These are phyloP conservation scores for Eurystomus gularis DNA, from an alignment of 2,113 vertebrate genomes.

Conservation along the genomic window DNA sequence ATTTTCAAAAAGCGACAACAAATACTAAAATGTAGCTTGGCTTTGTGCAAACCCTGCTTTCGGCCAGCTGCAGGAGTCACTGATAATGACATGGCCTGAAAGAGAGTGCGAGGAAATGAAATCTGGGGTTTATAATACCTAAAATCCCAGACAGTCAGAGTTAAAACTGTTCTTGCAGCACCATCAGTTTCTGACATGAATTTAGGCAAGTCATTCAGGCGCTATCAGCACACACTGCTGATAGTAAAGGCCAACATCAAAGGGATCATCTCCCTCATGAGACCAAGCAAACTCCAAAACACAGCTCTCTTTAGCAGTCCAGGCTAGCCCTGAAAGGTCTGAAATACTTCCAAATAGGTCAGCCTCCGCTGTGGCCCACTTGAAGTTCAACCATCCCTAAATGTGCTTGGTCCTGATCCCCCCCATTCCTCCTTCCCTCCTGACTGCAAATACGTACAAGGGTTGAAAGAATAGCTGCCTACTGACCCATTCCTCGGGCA, in stretches of 20 bases:
- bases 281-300: not conserved
- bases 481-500: not conserved
- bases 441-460: not conserved
- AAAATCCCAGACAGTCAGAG: not conserved
- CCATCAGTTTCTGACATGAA: not conserved
- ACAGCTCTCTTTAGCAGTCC: not conserved
- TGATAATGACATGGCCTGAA: not conserved
- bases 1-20: slow-evolving; percentile 10
- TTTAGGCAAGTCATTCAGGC: not conserved
- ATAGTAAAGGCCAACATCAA: not conserved
- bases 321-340: not conserved
- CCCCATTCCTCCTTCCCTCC: not conserved
- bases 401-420: not conserved
- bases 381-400: not conserved
- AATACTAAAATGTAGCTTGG: not conserved
- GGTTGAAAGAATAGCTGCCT: not conserved
- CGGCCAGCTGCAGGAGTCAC: not conserved
- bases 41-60: not conserved
- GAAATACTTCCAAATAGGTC: not conserved
- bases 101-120: fast-evolving
- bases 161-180: not conserved
- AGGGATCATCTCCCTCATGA: not conserved
- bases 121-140: not conserved
- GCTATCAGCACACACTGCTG: not conserved
- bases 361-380: not conserved